Evolutionary conservation across 2,113 vertebrate genomes (phyloP).

Genomic region (Menidia beryllina): DNA sequence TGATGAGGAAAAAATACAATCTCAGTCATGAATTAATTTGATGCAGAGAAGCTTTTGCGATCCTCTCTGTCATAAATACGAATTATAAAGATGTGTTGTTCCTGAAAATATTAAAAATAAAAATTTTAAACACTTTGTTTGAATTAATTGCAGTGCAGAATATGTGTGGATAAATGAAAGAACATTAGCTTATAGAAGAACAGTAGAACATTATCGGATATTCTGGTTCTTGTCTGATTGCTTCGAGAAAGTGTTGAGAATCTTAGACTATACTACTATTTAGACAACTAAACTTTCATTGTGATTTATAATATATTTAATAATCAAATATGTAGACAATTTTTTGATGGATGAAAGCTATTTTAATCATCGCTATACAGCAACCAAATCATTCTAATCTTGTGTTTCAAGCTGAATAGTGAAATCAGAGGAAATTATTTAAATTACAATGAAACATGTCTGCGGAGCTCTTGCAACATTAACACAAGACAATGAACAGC

Average conservation of each 20-base stretch:
- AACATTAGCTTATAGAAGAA: too few species aligned
- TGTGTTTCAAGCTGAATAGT: too few species aligned
- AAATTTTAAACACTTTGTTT: conserved; percentile 13
- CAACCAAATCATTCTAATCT: neutral
- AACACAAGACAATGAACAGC: too few species aligned
- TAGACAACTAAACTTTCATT: neutral
- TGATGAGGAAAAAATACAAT: neutral
- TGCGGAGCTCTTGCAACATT: too few species aligned
- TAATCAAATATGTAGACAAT: neutral
- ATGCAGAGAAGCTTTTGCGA: conserved; percentile 1
- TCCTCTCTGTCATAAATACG: conserved; percentile 17
- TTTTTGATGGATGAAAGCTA: neutral
- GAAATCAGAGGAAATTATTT: too few species aligned
- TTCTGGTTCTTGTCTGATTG: neutral
- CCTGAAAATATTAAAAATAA: conserved; percentile 2
- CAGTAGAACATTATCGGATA: neutral
- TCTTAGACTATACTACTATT: neutral
- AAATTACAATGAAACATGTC: too few species aligned
- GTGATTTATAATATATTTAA: neutral
- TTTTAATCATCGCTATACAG: neutral
- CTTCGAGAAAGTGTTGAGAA: neutral
- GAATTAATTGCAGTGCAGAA: too few species aligned
- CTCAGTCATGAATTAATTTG: conserved; percentile 1
- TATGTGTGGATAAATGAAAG: too few species aligned
- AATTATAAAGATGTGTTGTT: conserved; percentile 19